Conservation (phyloP, 2,113 vertebrate species). For the Macrotis lagotis region DNA sequence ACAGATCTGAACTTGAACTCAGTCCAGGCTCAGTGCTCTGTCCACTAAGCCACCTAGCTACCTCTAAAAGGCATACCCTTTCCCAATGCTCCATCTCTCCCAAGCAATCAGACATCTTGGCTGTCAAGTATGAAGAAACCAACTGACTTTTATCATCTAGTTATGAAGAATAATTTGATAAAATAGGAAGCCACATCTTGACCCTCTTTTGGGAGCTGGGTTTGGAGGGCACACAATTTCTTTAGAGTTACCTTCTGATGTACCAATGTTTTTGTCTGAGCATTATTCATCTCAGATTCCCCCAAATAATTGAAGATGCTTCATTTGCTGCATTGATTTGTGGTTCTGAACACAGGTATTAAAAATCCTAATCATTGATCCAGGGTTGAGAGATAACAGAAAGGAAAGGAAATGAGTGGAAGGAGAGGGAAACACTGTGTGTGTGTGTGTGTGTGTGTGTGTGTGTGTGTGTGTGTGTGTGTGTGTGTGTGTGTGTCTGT, state of each 20-base stretch:
- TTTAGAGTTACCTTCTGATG: neutral
- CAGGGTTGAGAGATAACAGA: neutral
- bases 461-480: too few species aligned
- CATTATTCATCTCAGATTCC: neutral
- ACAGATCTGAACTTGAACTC: neutral
- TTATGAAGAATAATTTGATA: neutral
- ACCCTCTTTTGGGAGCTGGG: neutral
- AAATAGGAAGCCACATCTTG: neutral
- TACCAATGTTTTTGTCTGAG: neutral
- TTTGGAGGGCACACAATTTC: neutral
- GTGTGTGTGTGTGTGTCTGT: too few species aligned
- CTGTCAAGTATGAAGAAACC: neutral
- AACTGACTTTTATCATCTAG: neutral
- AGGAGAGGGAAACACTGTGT: neutral
- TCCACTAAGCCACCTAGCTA: neutral
- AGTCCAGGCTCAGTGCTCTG: neutral
- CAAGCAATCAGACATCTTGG: neutral
- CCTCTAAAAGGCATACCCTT: neutral
- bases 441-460: too few species aligned
- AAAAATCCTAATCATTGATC: neutral
- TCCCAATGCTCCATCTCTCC: neutral
- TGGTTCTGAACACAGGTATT: neutral
- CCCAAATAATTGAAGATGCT: neutral
- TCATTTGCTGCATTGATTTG: neutral
- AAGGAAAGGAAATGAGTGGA: neutral